Evolutionary conservation across 2,888 invertebrate genomes (phyloP).

Genomic region (Branchipolynoe longqiensis): DNA sequence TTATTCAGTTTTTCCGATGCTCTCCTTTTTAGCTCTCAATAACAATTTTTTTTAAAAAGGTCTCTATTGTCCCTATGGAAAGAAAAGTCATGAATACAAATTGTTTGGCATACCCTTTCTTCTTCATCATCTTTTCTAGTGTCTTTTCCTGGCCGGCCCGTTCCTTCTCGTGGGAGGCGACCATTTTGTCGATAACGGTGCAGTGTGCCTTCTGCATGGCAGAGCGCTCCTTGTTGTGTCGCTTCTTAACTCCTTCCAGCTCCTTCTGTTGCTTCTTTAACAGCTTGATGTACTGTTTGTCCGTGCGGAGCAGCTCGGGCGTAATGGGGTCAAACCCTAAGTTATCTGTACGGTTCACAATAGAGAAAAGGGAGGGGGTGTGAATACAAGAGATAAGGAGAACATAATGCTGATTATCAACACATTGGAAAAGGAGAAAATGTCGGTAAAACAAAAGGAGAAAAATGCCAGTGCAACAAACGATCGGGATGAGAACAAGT

Average conservation of each 20-base stretch:
- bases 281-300: conserved; percentile 86
- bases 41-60: too few species aligned
- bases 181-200: conserved; percentile 93
- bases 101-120: conserved; percentile 83
- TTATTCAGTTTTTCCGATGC: too few species aligned
- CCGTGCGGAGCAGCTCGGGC: conserved; percentile 77
- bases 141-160: conserved; percentile 77
- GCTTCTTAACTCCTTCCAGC: conserved; percentile 91
- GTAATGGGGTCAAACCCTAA: conserved; percentile 78
- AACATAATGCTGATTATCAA: too few species aligned
- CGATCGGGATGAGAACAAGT: too few species aligned
- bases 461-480: too few species aligned
- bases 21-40: too few species aligned
- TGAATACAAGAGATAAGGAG: too few species aligned
- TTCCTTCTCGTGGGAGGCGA: conserved; percentile 84
- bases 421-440: too few species aligned
- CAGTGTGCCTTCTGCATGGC: conserved; percentile 92
- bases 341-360: conserved; percentile 77
- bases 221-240: conserved; percentile 95
- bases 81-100: too few species aligned
- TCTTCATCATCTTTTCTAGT: conserved; percentile 88
- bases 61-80: too few species aligned
- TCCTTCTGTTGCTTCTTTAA: conserved; percentile 98
- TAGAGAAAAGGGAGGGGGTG: not conserved
- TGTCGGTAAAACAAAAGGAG: too few species aligned